phyloP scores from a whole-genome alignment of 2,888 invertebrate genomes.

The Hemithea aestivaria region DNA sequence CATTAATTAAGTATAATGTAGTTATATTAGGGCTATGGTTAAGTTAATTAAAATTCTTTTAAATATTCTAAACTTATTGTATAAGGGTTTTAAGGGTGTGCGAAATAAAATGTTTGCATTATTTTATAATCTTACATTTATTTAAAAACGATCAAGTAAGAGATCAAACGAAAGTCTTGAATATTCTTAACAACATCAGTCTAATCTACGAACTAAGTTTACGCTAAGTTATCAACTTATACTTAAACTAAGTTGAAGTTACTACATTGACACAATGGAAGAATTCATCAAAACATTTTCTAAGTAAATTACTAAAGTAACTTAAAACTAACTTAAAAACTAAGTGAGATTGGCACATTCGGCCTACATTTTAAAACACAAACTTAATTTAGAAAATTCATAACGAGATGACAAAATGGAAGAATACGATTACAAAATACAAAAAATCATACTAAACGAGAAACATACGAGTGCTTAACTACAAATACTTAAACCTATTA shows the following conservation, averaged over 20 bases:
- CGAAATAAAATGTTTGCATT: conserved; percentile 24
- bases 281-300: conserved; percentile 44
- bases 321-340: conserved; percentile 29
- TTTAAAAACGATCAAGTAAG: conserved; percentile 55
- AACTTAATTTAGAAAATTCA: conserved; percentile 26
- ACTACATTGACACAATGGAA: conserved; percentile 51
- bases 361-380: conserved; percentile 53
- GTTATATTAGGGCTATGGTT: too few relatives aligned
- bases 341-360: conserved; percentile 66
- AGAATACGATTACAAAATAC: conserved; percentile 11
- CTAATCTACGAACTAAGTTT: conserved; percentile 34
- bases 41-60: too few relatives aligned
- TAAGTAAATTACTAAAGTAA: conserved; percentile 10
- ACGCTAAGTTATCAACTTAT: conserved; percentile 14
- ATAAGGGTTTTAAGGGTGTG: not conserved
- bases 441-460: conserved; percentile 15
- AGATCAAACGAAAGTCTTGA: conserved; percentile 78
- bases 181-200: conserved; percentile 66
- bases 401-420: conserved; percentile 14
- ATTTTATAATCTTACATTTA: conserved; percentile 30
- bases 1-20: too few relatives aligned
- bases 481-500: conserved; percentile 19
- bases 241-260: conserved; percentile 20
- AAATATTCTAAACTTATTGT: too few relatives aligned
- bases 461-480: not conserved